Base-by-base conservation (phyloP, 2,797 vertebrate species). In the Novumbra hubbsi region DNA sequence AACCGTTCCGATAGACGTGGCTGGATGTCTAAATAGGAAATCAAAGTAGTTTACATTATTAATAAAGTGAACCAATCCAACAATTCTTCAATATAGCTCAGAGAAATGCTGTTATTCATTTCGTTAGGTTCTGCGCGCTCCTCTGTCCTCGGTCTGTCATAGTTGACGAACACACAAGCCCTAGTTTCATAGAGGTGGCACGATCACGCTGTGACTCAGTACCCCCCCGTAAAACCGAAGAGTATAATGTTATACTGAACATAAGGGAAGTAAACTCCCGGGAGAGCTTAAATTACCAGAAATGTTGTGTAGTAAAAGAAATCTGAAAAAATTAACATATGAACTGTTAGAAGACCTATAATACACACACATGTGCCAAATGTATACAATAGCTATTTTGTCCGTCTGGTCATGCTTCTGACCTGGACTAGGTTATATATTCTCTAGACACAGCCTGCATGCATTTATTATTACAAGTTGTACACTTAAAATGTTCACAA, bases 61-160 rank as follows among this genome's bases (percentile, higher is more conserved):
- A 63, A 30, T 63, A 30, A 27, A 63, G 15, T 12, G 19, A n/a
- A 15, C 27, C 60, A 63, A 27, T 32, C 30, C 15, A 30, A 16
- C 63, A 65, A 15, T 60, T 60, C n/a, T 60, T 60, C 21, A 60
- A 60, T 11, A 11, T 60, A 24, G 55, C 55, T 60, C 63, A 65
- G 30, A 65, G 6, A 30, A 65, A 19, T 65, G 41, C 41, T 45
- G 63, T 65, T 19, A 17, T 30, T 65, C 14, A 65, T 30, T 65
- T 9, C 14, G 27, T 65, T 65, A 16, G 16, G 71, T 49, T 41
- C 27, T 69, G 30, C 45, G 24, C 67, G 55, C 68, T 73, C 70
- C 52, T 76, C 71, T 48, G 49, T n/a, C 73, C 72, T 57, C 55
- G 7, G 52, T 55, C n/a, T n/a, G 78, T 71, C 78, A 80, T 32